phyloP scores from a whole-genome alignment of 2,888 invertebrate species.

The Dryobota labecula region DNA sequence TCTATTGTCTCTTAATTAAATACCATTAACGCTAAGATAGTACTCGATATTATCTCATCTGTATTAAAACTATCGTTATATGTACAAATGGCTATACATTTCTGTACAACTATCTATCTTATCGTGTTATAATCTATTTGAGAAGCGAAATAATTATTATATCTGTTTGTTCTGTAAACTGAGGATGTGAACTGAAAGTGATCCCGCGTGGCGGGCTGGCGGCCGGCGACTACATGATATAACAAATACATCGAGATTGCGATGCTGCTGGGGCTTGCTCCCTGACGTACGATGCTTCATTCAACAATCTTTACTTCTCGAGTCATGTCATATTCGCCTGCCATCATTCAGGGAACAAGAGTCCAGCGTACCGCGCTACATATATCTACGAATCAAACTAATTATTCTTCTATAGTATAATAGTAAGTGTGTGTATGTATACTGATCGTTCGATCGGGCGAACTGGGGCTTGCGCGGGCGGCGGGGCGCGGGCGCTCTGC shows the following conservation, averaged over 20 bases:
- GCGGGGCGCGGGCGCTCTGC: slow-evolving; percentile 80
- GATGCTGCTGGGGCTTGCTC: slow-evolving; percentile 70
- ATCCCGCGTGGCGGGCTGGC: slow-evolving; percentile 81
- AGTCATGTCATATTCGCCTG: slow-evolving; percentile 7
- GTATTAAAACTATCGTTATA: slow-evolving; percentile 89
- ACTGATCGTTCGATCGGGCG: slow-evolving; percentile 82
- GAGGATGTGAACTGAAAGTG: slow-evolving; percentile 85
- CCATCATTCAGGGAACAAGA: slow-evolving; percentile 68
- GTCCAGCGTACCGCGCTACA: slow-evolving; percentile 81
- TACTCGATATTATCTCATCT: slow-evolving; percentile 83
- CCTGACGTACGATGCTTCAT: slow-evolving; percentile 50
- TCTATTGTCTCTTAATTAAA: slow-evolving; percentile 88
- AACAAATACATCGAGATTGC: slow-evolving; percentile 90
- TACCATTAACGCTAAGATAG: slow-evolving; percentile 88
- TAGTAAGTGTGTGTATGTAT: slow-evolving; percentile 89
- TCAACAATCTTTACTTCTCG: slow-evolving; percentile 11
- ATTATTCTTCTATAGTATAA: slow-evolving; percentile 90
- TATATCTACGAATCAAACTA: slow-evolving; percentile 90
- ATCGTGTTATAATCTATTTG: slow-evolving; percentile 83
- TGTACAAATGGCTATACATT: slow-evolving; percentile 87
- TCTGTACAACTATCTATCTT: slow-evolving; percentile 89
- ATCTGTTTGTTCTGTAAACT: slow-evolving; percentile 80
- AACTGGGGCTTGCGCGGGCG: slow-evolving; percentile 78
- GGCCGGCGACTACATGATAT: slow-evolving; percentile 88
- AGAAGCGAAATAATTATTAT: slow-evolving; percentile 83